phyloP scores from a whole-genome alignment of 2,888 invertebrate genomes.

The Pollenia amentaria region DNA sequence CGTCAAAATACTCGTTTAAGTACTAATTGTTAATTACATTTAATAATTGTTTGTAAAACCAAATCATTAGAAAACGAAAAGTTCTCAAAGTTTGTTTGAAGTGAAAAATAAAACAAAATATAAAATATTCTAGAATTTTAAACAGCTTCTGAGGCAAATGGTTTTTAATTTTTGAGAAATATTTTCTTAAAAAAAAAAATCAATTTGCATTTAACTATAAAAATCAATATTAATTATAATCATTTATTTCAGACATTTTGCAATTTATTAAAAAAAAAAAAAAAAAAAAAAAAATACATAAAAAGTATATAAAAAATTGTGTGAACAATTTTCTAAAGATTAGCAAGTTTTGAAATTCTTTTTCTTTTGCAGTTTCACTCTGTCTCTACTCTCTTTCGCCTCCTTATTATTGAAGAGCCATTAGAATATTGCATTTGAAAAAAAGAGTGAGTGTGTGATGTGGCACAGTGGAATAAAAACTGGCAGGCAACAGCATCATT shows the following conservation, averaged over 20 bases:
- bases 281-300: too few species aligned
- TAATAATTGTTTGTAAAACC: too few species aligned
- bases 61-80: too few species aligned
- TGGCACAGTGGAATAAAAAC: slow-evolving; percentile 57
- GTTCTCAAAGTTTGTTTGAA: too few species aligned
- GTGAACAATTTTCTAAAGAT: slow-evolving; percentile 9
- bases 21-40: neutral
- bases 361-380: neutral
- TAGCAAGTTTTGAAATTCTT: neutral
- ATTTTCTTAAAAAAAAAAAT: neutral
- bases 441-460: slow-evolving; percentile 53
- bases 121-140: neutral
- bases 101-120: too few species aligned
- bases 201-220: slow-evolving; percentile 42
- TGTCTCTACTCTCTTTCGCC: slow-evolving; percentile 12
- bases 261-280: slow-evolving; percentile 44
- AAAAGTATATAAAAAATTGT: neutral
- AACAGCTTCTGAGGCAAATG: neutral
- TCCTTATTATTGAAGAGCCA: neutral
- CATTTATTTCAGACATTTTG: slow-evolving; percentile 66
- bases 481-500: slow-evolving; percentile 71
- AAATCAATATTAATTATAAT: slow-evolving; percentile 68
- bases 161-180: neutral
- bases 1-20: slow-evolving; percentile 7
- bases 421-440: slow-evolving; percentile 36